Base-by-base conservation (phyloP, 2,113 vertebrate species). In the Apaloderma vittatum region DNA sequence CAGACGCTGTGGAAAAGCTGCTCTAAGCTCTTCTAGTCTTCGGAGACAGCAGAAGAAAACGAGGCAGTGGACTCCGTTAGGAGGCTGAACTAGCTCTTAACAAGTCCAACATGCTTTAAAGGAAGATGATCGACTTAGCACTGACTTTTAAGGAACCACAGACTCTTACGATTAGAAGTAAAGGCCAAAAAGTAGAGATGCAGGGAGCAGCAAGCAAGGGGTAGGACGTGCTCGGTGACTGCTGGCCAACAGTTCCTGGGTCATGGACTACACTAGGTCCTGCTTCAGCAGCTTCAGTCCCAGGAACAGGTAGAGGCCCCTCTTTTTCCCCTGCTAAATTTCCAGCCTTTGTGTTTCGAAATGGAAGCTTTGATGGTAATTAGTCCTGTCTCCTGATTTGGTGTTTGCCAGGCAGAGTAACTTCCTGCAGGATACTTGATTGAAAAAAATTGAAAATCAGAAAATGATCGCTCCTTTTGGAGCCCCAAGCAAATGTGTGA, bases 61-160 rank as follows among this genome's bases (percentile, higher is more conserved):
- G 1, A 5, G 48, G 3, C 0, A 1, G 3, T 36, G 49, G 23
- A 9, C 62, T 45, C 18, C 29, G 8, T 49, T 77, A 5, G 0
- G 17, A 58, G 52, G 29, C 74, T 82, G 37, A 70, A 15, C 30
- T 63, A 65, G 15, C 26, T 91, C 26, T 27, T 29, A 23, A 14
- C 16, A 79, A 91, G 18, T 54, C 88, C 40, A 68, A 2, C 32
- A 4, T 43, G 13, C 17, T 22, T 87, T 49, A 48, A 83, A 30
- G 48, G 21, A 34, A 23, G 16, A 49, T 19, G 15, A 26, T 54
- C 9, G 5, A 3, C 19, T 63, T 61, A 27, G 11, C 32, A 30
- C 15, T 59, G 48, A 54, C 51, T 87, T 36, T 17, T 34, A 37
- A 90, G 52, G 62, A 86, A 65, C 30, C n/a, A 26, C 45, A 55